Percentiles rank a stretch among this genome's conserved stretches.
Conservation (phyloP, 2,797 vertebrate species). For the Gephyroberyx darwinii region DNA sequence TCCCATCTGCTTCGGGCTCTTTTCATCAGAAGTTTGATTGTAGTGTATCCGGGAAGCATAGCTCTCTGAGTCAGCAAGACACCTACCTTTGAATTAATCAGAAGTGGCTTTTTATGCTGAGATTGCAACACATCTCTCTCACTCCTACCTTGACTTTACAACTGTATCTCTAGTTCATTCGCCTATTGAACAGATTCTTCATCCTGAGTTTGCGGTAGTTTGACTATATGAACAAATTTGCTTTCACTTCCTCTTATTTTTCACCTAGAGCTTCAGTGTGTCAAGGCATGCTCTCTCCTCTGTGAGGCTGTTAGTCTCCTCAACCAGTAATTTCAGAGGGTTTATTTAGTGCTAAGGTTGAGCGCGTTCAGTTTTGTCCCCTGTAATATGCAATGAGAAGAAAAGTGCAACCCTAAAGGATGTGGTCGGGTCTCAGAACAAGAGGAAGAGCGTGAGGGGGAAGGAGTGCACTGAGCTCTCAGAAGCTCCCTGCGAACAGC, state of each 20-base stretch:
- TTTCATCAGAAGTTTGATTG: conserved; percentile 45
- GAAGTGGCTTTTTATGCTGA: background rate
- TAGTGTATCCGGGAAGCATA: conserved; percentile 41
- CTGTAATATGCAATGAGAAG: conserved; percentile 38
- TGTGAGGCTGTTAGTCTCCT: background rate
- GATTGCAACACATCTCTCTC: background rate
- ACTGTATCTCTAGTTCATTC: background rate
- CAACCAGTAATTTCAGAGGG: background rate
- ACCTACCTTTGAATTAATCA: background rate
- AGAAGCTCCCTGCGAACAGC: conserved; percentile 30
- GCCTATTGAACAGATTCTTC: background rate
- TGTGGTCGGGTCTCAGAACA: conserved; percentile 72
- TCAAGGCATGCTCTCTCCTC: background rate
- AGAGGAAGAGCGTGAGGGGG: conserved; percentile 73
- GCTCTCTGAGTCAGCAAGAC: conserved; percentile 26
- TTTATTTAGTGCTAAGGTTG: background rate
- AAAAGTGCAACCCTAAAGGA: conserved; percentile 71
- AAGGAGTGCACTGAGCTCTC: conserved; percentile 51
- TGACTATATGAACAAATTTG: background rate
- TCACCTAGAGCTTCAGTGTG: background rate
- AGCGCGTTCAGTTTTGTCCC: background rate
- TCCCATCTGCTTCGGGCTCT: conserved; percentile 29
- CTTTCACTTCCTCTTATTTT: conserved; percentile 26
- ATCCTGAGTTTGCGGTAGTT: background rate
- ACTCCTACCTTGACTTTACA: background rate